phyloP scores from a whole-genome alignment of 2,888 invertebrate species.

The Euproctis similis region DNA sequence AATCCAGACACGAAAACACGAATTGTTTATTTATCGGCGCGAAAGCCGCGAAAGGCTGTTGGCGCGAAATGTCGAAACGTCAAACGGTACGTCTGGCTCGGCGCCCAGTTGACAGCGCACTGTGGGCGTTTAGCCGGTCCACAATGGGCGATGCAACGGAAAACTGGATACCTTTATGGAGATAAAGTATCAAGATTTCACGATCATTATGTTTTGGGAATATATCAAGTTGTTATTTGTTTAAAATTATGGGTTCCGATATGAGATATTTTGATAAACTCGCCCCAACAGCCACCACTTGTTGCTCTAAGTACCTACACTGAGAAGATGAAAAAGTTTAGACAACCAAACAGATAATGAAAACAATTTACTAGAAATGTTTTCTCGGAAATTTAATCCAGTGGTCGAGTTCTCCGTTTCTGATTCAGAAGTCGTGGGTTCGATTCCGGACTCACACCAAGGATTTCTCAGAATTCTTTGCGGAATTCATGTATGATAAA shows the following conservation, averaged over 20 bases:
- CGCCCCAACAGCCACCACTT: too few species aligned
- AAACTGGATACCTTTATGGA: slow-evolving; percentile 6
- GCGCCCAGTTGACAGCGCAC: slow-evolving; percentile 36
- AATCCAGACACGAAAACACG: slow-evolving; percentile 5
- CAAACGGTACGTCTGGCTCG: slow-evolving; percentile 30
- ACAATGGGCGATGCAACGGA: slow-evolving; percentile 18
- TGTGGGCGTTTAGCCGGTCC: slow-evolving; percentile 19
- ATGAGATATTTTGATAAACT: too few species aligned
- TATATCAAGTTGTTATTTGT: background rate
- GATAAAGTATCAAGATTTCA: slow-evolving; percentile 2
- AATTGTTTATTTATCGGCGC: slow-evolving; percentile 13
- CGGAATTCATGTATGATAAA: too few species aligned
- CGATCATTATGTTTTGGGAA: slow-evolving; percentile 2
- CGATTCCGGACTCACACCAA: too few species aligned
- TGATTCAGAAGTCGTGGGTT: too few species aligned
- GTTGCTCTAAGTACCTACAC: too few species aligned
- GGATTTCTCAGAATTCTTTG: too few species aligned
- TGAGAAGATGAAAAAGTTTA: too few species aligned
- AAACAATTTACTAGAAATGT: too few species aligned
- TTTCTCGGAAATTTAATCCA: too few species aligned
- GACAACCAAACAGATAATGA: too few species aligned
- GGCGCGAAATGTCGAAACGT: slow-evolving; percentile 29
- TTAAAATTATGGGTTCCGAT: background rate
- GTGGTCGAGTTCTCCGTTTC: too few species aligned
- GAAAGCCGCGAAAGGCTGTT: slow-evolving; percentile 15